Conservation (phyloP, 2,113 vertebrate genomes). For the Oryzias celebensis region DNA sequence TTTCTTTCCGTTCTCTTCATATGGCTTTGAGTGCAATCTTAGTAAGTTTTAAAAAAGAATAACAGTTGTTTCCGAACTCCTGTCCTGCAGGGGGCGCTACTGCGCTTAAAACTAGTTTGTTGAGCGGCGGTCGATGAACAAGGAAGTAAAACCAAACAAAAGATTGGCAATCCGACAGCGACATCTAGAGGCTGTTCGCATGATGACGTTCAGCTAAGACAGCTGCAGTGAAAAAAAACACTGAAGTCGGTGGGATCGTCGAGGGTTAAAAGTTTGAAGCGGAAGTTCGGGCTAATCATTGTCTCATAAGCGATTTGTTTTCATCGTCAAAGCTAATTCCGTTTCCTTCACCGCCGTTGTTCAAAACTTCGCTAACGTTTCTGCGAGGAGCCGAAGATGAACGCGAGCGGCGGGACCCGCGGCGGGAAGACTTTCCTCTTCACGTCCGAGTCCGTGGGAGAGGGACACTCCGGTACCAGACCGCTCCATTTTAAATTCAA, state of each 20-base stretch:
- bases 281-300: constrained; percentile 20
- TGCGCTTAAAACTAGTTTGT: no score
- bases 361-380: not conserved
- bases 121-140: no score
- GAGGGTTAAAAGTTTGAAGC: no score
- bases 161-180: not conserved
- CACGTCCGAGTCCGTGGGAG: constrained; percentile 78
- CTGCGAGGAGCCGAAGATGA: constrained; percentile 50
- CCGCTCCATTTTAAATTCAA: not conserved
- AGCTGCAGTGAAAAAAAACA: not conserved
- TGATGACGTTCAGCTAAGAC: not conserved
- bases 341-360: not conserved
- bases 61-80: no score
- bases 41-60: no score
- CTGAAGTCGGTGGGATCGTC: no score
- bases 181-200: constrained; percentile 13
- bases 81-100: no score
- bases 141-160: not conserved
- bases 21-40: no score
- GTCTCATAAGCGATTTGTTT: not conserved
- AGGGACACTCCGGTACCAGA: constrained; percentile 75
- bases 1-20: no score
- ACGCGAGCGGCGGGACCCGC: constrained; percentile 38
- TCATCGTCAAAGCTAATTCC: not conserved
- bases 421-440: constrained; percentile 75